Evolutionary conservation across 2,888 invertebrate genomes (phyloP).

Genomic region (Achlya flavicornis): DNA sequence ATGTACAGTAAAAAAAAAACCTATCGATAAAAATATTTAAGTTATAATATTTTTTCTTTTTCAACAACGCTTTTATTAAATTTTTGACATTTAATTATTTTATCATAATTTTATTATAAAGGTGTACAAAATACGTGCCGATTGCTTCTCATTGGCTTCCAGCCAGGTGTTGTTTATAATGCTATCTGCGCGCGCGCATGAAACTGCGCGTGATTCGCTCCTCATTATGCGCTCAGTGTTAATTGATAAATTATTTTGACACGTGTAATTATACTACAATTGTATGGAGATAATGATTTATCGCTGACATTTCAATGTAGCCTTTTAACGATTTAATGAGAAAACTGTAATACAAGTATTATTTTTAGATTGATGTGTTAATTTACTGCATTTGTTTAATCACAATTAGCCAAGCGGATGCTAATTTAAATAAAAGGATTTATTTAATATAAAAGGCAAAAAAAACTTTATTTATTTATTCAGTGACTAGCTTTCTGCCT

Average conservation of each 20-base stretch:
- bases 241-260: conserved; percentile 9
- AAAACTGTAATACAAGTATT: not conserved
- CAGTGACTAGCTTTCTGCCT: too few relatives aligned
- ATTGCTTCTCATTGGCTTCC: not conserved
- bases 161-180: conserved; percentile 1
- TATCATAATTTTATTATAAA: not conserved
- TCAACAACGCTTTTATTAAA: too few relatives aligned
- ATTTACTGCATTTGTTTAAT: too few relatives aligned
- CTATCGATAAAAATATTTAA: too few relatives aligned
- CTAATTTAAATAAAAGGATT: too few relatives aligned
- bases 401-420: too few relatives aligned
- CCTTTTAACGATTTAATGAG: not conserved
- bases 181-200: not conserved
- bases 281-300: not conserved
- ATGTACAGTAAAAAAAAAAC: too few relatives aligned
- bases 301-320: not conserved
- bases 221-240: not conserved
- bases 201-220: conserved; percentile 2
- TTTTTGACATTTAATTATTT: not conserved
- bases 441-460: too few relatives aligned
- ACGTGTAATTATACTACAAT: not conserved
- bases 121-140: not conserved
- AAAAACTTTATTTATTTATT: too few relatives aligned
- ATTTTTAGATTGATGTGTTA: too few relatives aligned
- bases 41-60: too few relatives aligned